Base-by-base conservation (phyloP, 2,113 vertebrate species). In the Grus americana region DNA sequence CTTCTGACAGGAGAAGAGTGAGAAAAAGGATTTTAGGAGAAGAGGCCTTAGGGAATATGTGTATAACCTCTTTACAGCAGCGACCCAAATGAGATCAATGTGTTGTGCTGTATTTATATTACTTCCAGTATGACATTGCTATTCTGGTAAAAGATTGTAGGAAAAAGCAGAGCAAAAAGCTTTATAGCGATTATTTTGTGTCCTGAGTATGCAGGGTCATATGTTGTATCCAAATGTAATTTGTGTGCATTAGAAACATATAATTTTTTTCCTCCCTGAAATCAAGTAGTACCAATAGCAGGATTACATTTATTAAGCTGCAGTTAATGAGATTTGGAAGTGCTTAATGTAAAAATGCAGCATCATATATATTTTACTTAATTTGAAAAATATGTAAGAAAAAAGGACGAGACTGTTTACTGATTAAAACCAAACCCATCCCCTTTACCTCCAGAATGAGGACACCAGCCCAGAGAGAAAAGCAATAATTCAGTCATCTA, bases 111-210 rank as follows among this genome's bases (percentile, higher is more conserved):
- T 80, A 49, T 57, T 54, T 95, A 13, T 87, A 66, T 91, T 93
- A 72, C 46, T 83, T 72, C 68, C 93, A 86, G 59, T 86, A 57
- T 19, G 82, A 55, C 83, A 75, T 34, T 84, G 65, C 68, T 95
- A 79, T 95, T 97, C 95, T 87, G 93, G 62, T 95, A 91, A 95
- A 82, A 59, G 68, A 88, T 66, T 55, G 40, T 52, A 83, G 22
- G 26, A 27, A 57, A 87, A 88, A 84, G 47, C 23, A 52, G 47
- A 79, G 63, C 7, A 88, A 74, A 72, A 66, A 46, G 73, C 54
- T 92, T 94, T 75, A 88, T 91, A 85, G 86, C 19, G 40, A 67
- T 85, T 93, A 63, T 47, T 91, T 47, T 83, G 12, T 88, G 83
- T 52, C 40, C 61, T 58, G 46, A 80, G 42, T 92, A 71, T 61